Evolutionary conservation across 2,888 invertebrate species (phyloP), one percentile per base, ranked within the genome.

Genomic region (Drosophila subquinaria): DNA sequence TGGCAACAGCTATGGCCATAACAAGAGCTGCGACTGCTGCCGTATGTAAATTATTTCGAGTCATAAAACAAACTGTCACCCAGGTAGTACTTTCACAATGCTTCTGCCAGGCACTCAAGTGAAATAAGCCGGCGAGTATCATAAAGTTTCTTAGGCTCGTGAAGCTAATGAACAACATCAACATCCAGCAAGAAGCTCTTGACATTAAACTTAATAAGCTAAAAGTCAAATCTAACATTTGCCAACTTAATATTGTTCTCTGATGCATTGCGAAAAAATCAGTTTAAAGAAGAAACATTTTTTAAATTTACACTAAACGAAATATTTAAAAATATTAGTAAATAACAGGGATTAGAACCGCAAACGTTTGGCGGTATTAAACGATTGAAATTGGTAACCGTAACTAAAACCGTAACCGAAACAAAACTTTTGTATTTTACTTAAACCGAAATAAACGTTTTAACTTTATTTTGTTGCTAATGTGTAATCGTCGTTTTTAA

Each of bases 21-120:
- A 48, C 47, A 47, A 15, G 36, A 47, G 36, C 63, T 56, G 27
- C 30, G 45, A 8, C 67, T 62, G 48, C 48, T 50, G 59, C 36
- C 38, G 52, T 64, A 57, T 78, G 69, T 47, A 59, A 75, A 79
- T 81, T 79, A 81, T 79, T 75, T 78, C 67, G 62, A 50, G 66
- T 67, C 69, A 81, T 69, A 75, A 81, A 75, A 60, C 79, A 81
- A 81, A 79, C 79, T 71, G 72, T 79, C 73, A 73, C 73, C 77
- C 61, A 56, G 78, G 64, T 59, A 65, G 67, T 48, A 68, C 62
- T 66, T 69, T 60, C 48, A 56, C 38, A 67, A 55, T 70, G 61
- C 51, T 61, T 13, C 38, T 47, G 68, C 33, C 38, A 33, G 52
- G 52, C 59, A 50, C 64, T 53, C 42, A 47, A 48, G 59, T 64